Evolutionary conservation across 2,888 invertebrate species (phyloP).

Genomic region (Dasypogon diadema): DNA sequence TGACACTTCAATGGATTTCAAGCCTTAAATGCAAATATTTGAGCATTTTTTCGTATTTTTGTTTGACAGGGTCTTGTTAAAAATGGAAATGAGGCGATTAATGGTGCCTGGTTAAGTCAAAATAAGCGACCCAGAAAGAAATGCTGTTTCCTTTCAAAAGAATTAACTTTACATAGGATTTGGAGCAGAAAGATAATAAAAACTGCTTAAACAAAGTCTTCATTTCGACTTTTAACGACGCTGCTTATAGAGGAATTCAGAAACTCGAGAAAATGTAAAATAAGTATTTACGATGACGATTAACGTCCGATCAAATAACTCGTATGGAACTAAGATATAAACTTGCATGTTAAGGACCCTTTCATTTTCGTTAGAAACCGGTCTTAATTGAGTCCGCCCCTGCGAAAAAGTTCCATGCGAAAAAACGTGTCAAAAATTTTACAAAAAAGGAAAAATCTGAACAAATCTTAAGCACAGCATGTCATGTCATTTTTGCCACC

Average conservation of each 20-base stretch:
- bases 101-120: slow-evolving; percentile 45
- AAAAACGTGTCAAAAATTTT: slow-evolving; percentile 52
- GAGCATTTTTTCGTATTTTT: slow-evolving; percentile 39
- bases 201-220: slow-evolving; percentile 10
- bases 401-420: slow-evolving; percentile 25
- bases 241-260: neutral
- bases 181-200: slow-evolving; percentile 14
- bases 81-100: slow-evolving; percentile 57
- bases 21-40: slow-evolving; percentile 42
- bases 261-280: slow-evolving; percentile 9
- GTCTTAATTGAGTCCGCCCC: slow-evolving; percentile 10
- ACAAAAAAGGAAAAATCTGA: slow-evolving; percentile 22
- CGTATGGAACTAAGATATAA: neutral
- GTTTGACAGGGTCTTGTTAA: slow-evolving; percentile 55
- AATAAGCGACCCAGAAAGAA: slow-evolving; percentile 34
- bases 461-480: slow-evolving; percentile 50
- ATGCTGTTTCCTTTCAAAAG: slow-evolving; percentile 25
- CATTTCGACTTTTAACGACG: neutral
- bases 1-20: slow-evolving; percentile 41
- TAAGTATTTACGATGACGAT: slow-evolving; percentile 26
- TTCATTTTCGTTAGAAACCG: slow-evolving; percentile 40
- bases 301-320: slow-evolving; percentile 6
- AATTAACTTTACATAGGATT: slow-evolving; percentile 28
- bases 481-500: slow-evolving; percentile 54
- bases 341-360: slow-evolving; percentile 32